These are phyloP conservation scores for Trinectes maculatus DNA, from an alignment of 2,113 vertebrate genomes.

Conservation along the genomic window DNA sequence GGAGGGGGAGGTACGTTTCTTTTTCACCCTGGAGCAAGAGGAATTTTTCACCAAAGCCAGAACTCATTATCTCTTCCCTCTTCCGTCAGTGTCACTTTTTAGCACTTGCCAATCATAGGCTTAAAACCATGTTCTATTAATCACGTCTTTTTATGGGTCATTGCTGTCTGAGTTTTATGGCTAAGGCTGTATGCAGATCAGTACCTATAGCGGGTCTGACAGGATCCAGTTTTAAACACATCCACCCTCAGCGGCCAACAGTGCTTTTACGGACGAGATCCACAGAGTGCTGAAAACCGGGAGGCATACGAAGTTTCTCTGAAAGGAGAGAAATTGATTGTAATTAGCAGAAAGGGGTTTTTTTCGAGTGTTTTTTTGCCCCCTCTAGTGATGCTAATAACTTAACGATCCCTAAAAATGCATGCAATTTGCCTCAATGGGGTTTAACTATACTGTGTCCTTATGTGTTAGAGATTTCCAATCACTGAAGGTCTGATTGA, in stretches of 20 bases:
- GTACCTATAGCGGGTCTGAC: constrained; percentile 3
- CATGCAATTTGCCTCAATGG: constrained; percentile 77
- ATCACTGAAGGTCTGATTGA: constrained; percentile 59
- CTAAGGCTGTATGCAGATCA: constrained; percentile 33
- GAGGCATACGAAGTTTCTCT: constrained; percentile 68
- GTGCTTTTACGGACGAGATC: constrained; percentile 17
- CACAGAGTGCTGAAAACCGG: constrained; percentile 39
- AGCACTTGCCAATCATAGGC: constrained; percentile 57
- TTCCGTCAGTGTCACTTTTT: constrained; percentile 61
- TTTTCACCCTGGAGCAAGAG: constrained; percentile 56
- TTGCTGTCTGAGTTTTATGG: constrained; percentile 37
- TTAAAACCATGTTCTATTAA: constrained; percentile 61
- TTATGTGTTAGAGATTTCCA: constrained; percentile 73
- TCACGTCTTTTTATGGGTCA: constrained; percentile 62
- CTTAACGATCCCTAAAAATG: constrained; percentile 78
- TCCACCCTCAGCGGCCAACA: neutral
- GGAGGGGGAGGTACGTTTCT: constrained; percentile 37
- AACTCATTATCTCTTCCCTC: constrained; percentile 67
- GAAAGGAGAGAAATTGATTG: constrained; percentile 77
- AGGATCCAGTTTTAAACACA: constrained; percentile 14
- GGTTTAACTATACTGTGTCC: constrained; percentile 69
- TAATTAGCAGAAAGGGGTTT: constrained; percentile 69
- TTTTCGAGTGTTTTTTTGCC: constrained; percentile 74
- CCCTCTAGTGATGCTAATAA: constrained; percentile 80
- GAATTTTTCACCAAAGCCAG: constrained; percentile 58